phyloP scores from a whole-genome alignment of 2,888 invertebrate genomes.

The Ophion slaviceki region DNA sequence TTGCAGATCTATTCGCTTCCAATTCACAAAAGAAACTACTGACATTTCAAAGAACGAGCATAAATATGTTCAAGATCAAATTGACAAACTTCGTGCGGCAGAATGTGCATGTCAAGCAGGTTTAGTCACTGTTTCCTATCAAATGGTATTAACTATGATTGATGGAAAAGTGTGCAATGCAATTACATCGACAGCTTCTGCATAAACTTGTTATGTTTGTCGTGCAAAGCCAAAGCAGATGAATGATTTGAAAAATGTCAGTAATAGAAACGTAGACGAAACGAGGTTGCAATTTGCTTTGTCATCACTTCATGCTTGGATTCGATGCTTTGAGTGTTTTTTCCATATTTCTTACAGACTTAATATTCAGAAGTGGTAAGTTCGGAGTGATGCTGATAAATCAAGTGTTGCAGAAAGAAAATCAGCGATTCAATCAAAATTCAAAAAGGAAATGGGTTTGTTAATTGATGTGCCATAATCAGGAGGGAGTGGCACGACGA shows the following conservation, averaged over 20 bases:
- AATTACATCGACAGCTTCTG: slow-evolving; percentile 46
- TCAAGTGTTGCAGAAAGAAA: slow-evolving; percentile 20
- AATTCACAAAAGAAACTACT: slow-evolving; percentile 60
- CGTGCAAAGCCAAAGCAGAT: slow-evolving; percentile 15
- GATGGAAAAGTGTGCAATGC: slow-evolving; percentile 64
- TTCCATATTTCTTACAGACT: background rate
- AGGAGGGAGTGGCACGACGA: slow-evolving; percentile 58
- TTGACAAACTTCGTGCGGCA: slow-evolving; percentile 51
- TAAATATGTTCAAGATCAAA: slow-evolving; percentile 55
- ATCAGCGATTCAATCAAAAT: slow-evolving; percentile 51
- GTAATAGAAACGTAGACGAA: slow-evolving; percentile 24
- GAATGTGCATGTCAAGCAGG: slow-evolving; percentile 53
- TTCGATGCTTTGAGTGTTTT: slow-evolving; percentile 65
- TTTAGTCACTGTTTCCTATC: slow-evolving; percentile 50
- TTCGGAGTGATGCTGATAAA: slow-evolving; percentile 31
- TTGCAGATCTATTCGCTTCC: slow-evolving; percentile 63
- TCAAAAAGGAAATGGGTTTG: slow-evolving; percentile 53
- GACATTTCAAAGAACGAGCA: slow-evolving; percentile 41
- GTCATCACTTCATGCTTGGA: slow-evolving; percentile 63
- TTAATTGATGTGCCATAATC: slow-evolving; percentile 64
- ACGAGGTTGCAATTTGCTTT: slow-evolving; percentile 54
- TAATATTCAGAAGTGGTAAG: slow-evolving; percentile 51
- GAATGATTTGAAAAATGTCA: too few relatives aligned
- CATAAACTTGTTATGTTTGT: slow-evolving; percentile 64
- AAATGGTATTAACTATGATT: slow-evolving; percentile 61